phyloP scores from a whole-genome alignment of 1,140 invertebrate genomes.

The Drosophila kanapiae region DNA sequence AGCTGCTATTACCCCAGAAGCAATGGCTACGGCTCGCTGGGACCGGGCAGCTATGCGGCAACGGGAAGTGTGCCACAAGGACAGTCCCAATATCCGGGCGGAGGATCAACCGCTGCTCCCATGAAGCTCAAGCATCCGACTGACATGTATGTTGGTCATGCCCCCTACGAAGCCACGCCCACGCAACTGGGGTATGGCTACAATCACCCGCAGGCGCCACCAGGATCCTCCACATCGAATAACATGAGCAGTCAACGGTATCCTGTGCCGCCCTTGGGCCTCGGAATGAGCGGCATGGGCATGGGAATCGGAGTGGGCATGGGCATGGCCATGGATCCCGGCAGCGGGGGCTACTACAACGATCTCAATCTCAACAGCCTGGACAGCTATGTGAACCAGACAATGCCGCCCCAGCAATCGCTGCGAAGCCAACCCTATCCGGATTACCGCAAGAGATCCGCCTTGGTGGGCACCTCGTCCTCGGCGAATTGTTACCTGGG shows the following conservation, averaged over 20 bases:
- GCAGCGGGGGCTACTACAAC: constrained; percentile 65
- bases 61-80: constrained; percentile 17
- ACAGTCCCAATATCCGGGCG: constrained; percentile 39
- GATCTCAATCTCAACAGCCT: constrained; percentile 69
- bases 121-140: constrained; percentile 72
- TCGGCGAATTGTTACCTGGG: constrained; percentile 53
- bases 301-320: constrained; percentile 54
- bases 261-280: constrained; percentile 12
- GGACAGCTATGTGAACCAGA: constrained; percentile 40
- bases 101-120: constrained; percentile 6
- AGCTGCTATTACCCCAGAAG: constrained; percentile 73
- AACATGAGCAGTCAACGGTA: constrained; percentile 45
- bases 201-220: constrained; percentile 20
- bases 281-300: constrained; percentile 36
- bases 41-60: constrained; percentile 10
- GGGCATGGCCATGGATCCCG: constrained; percentile 39
- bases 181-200: constrained; percentile 51
- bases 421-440: constrained; percentile 32
- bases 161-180: constrained; percentile 44
- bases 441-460: constrained; percentile 67
- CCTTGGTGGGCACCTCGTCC: constrained; percentile 17
- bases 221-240: constrained; percentile 10
- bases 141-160: constrained; percentile 60
- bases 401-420: constrained; percentile 43
- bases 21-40: constrained; percentile 45